These are phyloP conservation scores for Magallana nippona DNA, from an alignment of 2,888 invertebrate species.

Conservation along the genomic window DNA sequence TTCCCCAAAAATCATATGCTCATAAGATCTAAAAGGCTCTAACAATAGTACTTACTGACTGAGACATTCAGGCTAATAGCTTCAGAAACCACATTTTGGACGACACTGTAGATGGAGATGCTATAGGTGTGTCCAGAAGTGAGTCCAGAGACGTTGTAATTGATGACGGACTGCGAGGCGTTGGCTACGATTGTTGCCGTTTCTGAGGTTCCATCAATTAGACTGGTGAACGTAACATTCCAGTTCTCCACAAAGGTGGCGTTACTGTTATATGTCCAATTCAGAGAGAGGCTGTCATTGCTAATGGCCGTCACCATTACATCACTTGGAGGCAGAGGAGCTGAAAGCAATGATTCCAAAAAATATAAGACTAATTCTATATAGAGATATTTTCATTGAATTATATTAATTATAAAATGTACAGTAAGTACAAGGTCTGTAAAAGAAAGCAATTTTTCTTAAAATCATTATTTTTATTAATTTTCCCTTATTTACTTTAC, in stretches of 20 bases:
- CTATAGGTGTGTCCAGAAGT: constrained; percentile 65
- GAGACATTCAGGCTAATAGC: constrained; percentile 50
- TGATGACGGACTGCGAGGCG: constrained; percentile 41
- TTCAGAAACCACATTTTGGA: constrained; percentile 56
- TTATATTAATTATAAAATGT: no score
- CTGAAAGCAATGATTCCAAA: constrained; percentile 50
- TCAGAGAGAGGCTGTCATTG: constrained; percentile 58
- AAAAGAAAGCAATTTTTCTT: no score
- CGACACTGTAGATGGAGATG: constrained; percentile 58
- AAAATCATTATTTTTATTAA: no score
- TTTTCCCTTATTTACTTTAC: no score
- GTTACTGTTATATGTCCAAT: constrained; percentile 60
- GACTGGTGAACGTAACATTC: constrained; percentile 54
- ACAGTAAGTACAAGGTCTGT: no score
- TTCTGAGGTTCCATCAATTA: constrained; percentile 39
- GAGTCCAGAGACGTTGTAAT: constrained; percentile 50
- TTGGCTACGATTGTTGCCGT: constrained; percentile 46
- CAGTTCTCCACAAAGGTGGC: constrained; percentile 62
- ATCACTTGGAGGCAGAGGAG: constrained; percentile 60
- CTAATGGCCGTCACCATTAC: constrained; percentile 45
- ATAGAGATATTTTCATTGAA: neutral
- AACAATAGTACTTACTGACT: constrained; percentile 61
- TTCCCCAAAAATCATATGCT: no score
- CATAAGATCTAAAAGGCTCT: constrained; percentile 51
- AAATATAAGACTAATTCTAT: neutral